Conservation (phyloP, 2,113 vertebrate species). For the Nibea albiflora region DNA sequence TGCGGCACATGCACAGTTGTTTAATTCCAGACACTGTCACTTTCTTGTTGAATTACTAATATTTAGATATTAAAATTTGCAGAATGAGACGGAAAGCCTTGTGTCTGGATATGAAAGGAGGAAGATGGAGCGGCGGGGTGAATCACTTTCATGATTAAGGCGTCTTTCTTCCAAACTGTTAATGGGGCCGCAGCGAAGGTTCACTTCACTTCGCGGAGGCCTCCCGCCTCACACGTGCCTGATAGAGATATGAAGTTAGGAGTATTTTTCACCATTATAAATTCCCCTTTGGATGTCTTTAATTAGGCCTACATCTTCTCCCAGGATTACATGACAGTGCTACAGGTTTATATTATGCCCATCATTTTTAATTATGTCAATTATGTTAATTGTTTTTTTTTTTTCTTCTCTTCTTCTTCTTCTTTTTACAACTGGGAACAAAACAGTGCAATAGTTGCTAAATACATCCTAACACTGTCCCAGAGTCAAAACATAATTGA, state of each 20-base stretch:
- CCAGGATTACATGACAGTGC: background rate
- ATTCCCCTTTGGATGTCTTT: constrained; percentile 17
- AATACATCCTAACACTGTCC: background rate
- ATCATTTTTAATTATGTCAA: constrained; percentile 12
- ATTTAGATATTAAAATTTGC: constrained; percentile 31
- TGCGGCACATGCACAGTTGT: constrained; percentile 2
- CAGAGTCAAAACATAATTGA: background rate
- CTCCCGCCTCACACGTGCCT: background rate
- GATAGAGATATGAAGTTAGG: constrained; percentile 4
- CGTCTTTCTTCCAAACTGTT: constrained; percentile 41
- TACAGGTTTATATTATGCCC: background rate
- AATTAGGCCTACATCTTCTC: constrained; percentile 19
- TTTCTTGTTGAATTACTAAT: constrained; percentile 33
- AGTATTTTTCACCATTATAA: constrained; percentile 13
- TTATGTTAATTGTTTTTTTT: too few species aligned
- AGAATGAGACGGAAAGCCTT: constrained; percentile 27
- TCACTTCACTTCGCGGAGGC: constrained; percentile 7
- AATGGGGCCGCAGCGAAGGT: constrained; percentile 45
- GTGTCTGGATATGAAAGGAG: constrained; percentile 9
- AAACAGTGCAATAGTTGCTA: background rate
- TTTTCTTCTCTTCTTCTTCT: too few species aligned
- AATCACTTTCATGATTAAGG: constrained; percentile 54
- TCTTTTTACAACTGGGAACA: background rate
- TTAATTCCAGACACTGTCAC: constrained; percentile 32
- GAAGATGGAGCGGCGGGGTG: constrained; percentile 14